Conservation (phyloP, 2,888 invertebrate species). For the Nipponacmea schrenckii region DNA sequence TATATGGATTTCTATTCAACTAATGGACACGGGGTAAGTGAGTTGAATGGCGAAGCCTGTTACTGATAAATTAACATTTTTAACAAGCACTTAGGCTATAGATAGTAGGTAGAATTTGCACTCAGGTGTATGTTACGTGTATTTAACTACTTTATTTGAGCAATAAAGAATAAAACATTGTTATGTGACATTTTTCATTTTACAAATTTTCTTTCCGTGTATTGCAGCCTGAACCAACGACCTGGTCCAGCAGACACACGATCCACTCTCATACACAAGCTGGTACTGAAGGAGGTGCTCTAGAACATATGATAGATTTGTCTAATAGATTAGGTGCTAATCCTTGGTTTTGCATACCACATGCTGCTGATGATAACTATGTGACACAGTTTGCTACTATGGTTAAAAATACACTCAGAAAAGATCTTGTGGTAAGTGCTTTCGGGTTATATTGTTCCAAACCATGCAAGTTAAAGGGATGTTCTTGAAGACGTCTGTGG, state of each 20-base stretch:
- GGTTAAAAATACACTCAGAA: conserved; percentile 36
- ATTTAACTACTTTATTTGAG: too few relatives aligned
- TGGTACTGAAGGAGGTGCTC: conserved; percentile 36
- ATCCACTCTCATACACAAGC: conserved; percentile 42
- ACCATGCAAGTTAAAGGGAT: too few relatives aligned
- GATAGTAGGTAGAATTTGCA: too few relatives aligned
- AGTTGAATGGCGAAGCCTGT: too few relatives aligned
- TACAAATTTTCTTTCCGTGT: too few relatives aligned
- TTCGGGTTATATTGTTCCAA: too few relatives aligned
- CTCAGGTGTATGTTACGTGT: too few relatives aligned
- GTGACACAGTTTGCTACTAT: conserved; percentile 41
- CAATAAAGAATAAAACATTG: too few relatives aligned
- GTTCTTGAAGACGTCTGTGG: too few relatives aligned
- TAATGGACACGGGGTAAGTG: conserved; percentile 40
- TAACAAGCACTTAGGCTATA: too few relatives aligned
- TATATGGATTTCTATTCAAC: conserved; percentile 51
- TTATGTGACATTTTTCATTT: too few relatives aligned
- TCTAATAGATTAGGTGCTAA: conserved; percentile 42
- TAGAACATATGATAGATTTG: conserved; percentile 45
- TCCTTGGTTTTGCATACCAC: conserved; percentile 53
- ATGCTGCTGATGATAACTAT: conserved; percentile 49
- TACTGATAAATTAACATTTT: too few relatives aligned
- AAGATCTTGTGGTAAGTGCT: conserved; percentile 32
- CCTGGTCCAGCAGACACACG: conserved; percentile 35
- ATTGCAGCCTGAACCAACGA: conserved; percentile 50